Conservation (phyloP, 2,797 vertebrate species). For the Oreonectes daqikongensis region DNA sequence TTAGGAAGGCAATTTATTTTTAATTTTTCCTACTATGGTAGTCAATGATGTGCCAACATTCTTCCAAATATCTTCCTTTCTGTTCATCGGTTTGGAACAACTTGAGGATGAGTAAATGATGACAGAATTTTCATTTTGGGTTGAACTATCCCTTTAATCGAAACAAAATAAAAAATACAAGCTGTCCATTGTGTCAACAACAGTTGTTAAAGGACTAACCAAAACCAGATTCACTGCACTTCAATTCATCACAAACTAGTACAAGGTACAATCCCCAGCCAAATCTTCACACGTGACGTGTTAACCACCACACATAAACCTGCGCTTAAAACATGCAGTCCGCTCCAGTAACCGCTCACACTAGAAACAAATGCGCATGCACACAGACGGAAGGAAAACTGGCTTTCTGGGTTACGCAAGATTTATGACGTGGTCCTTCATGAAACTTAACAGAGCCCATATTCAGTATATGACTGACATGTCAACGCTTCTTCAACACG, state of each 20-base stretch:
- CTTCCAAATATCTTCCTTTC: too few relatives aligned
- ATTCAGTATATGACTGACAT: too few relatives aligned
- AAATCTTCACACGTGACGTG: not conserved
- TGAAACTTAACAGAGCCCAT: not conserved
- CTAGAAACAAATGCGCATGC: constrained; percentile 17
- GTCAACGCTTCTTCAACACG: not conserved
- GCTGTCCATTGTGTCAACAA: not conserved
- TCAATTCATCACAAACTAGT: constrained; percentile 3
- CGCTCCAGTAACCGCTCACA: not conserved
- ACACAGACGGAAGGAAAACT: not conserved
- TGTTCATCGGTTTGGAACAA: too few relatives aligned
- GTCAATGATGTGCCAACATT: too few relatives aligned
- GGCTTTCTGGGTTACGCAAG: not conserved
- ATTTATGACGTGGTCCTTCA: not conserved
- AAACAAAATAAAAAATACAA: not conserved
- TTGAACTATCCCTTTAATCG: too few relatives aligned
- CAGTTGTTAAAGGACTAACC: not conserved
- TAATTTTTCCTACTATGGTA: too few relatives aligned
- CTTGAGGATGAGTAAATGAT: too few relatives aligned
- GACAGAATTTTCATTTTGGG: too few relatives aligned
- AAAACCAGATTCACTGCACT: not conserved
- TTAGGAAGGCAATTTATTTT: too few relatives aligned
- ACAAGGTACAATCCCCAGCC: not conserved
- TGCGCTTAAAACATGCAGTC: constrained; percentile 9
- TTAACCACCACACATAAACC: not conserved